Evolutionary conservation across 2,888 invertebrate genomes (phyloP), one percentile per base, ranked within the genome.

Genomic region (Zonitis immaculata): DNA sequence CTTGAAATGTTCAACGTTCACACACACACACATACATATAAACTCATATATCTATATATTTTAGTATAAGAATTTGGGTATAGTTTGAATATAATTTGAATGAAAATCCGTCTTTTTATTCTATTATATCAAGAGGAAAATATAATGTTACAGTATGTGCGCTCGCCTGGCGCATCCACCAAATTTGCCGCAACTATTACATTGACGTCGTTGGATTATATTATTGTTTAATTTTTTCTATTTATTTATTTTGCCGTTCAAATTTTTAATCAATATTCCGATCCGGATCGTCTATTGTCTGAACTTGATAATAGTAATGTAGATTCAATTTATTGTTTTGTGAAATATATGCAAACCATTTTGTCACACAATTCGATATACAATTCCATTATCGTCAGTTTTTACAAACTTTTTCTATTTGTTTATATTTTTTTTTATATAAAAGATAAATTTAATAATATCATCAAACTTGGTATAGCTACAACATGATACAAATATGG

Each of bases 321-420:
- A 51, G 57, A 58, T 58, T 58, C 55, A 55, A 58, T 58, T 58
- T 53, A 52, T 52, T 58, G 55, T 51, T 58, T 57, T 49, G n/a
- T 46, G 56, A 56, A 39, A 39, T 39, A 52, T 56, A 56, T 56
- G 56, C 52, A 56, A 56, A 56, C 56, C 47, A 44, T 20, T 49
- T 44, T 7, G 42, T 56, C 52, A 49, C 52, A 49, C 49, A 52
- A 42, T 47, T 51, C 44, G n/a, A 30, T 30, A n/a, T n/a, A 20
- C 39, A 49, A 44, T 44, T 49, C 25, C 2, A 44, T 32, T 44
- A 44, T 14, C 6, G 6, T 20, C 3, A 22, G 3, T 5, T 22
- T 22, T 22, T 3, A 22, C 22, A 5, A 22, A 22, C 22, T 22
- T n/a, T n/a, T n/a, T n/a, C n/a, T n/a, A n/a, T n/a, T n/a, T n/a